Evolutionary conservation across 1,140 invertebrate species (phyloP).

Genomic region (Bilobella aurantiaca): DNA sequence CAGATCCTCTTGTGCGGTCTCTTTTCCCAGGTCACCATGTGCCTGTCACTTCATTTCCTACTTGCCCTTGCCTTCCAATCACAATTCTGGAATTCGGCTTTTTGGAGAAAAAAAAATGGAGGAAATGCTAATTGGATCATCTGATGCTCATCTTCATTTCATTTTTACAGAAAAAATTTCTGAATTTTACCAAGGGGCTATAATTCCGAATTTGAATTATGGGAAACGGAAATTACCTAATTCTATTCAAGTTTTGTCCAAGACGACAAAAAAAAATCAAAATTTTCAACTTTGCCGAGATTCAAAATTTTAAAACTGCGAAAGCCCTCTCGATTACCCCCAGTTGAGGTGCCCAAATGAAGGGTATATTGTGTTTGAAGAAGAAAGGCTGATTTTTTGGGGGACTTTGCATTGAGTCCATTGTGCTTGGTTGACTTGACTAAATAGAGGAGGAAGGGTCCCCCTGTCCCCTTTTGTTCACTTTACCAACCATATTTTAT

Average conservation of each 20-base stretch:
- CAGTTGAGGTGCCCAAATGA: neutral
- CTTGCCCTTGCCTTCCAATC: too few relatives aligned
- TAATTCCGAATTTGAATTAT: too few relatives aligned
- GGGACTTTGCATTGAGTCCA: neutral
- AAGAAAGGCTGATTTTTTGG: neutral
- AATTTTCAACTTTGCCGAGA: neutral
- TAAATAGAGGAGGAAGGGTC: conserved; percentile 6
- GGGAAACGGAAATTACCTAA: too few relatives aligned
- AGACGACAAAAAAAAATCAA: too few relatives aligned
- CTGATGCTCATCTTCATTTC: too few relatives aligned
- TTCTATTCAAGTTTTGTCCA: too few relatives aligned
- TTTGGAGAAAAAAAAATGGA: too few relatives aligned
- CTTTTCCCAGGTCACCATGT: neutral
- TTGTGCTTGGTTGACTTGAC: neutral
- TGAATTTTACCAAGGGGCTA: too few relatives aligned
- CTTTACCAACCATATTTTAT: conserved; percentile 7
- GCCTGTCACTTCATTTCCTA: neutral
- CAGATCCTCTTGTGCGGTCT: neutral
- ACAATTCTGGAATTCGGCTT: too few relatives aligned
- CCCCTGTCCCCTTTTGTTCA: neutral
- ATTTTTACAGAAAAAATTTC: too few relatives aligned
- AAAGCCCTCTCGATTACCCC: too few relatives aligned
- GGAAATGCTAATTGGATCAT: too few relatives aligned
- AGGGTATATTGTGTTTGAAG: neutral
- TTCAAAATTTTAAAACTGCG: neutral